phyloP scores from a whole-genome alignment of 2,113 vertebrate species.

The Hypocryptadius cinnamomeus region DNA sequence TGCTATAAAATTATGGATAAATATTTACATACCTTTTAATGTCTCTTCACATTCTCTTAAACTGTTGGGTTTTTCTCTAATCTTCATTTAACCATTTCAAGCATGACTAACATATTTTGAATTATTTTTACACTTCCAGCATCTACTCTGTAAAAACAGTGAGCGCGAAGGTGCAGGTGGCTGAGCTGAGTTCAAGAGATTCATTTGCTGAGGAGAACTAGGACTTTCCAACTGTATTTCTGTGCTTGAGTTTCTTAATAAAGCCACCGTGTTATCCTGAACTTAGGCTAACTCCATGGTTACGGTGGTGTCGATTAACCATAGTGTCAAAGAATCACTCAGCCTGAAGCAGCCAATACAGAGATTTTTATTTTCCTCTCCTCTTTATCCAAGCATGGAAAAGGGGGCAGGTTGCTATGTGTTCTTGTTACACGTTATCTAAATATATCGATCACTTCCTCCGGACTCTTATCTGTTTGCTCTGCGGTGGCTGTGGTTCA shows the following conservation, averaged over 20 bases:
- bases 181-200: slow-evolving; percentile 6
- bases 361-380: background rate
- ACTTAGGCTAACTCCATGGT: slow-evolving; percentile 12
- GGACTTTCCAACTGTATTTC: slow-evolving; percentile 22
- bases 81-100: slow-evolving; percentile 7
- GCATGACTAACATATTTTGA: background rate
- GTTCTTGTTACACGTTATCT: slow-evolving; percentile 44
- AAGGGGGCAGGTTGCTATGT: slow-evolving; percentile 28
- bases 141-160: background rate
- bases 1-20: background rate
- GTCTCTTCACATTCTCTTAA: background rate
- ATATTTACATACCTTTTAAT: slow-evolving; percentile 31
- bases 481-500: slow-evolving; percentile 11
- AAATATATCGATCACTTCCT: slow-evolving; percentile 49
- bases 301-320: background rate
- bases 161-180: background rate
- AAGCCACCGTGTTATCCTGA: slow-evolving; percentile 1
- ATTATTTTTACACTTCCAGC: slow-evolving; percentile 28
- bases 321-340: background rate
- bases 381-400: background rate
- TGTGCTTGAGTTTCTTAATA: slow-evolving; percentile 1
- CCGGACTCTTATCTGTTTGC: slow-evolving; percentile 38
- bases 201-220: background rate
- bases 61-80: background rate
- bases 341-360: background rate